A percentile compares a stretch with the other conserved stretches of the same genome.
phyloP scores from a whole-genome alignment of 2,113 vertebrate species.

The Tupaia chinensis region DNA sequence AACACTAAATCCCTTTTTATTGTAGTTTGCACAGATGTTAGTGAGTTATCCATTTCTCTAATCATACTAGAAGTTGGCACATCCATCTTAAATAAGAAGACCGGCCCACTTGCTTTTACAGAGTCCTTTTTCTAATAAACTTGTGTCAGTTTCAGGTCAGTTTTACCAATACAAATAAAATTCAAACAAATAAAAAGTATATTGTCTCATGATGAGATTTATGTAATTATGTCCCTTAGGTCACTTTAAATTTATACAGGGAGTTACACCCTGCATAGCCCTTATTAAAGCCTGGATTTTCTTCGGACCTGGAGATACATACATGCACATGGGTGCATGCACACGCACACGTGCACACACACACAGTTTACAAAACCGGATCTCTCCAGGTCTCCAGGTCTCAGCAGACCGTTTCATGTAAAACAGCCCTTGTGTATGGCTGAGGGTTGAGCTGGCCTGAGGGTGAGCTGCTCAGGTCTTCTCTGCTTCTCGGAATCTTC shows the following conservation, averaged over 20 bases:
- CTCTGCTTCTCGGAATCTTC: conserved; percentile 74
- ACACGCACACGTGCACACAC: neutral
- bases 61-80: conserved; percentile 95
- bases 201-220: conserved; percentile 95
- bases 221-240: conserved; percentile 94
- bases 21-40: conserved; percentile 99
- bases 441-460: neutral
- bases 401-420: neutral
- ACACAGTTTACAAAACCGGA: neutral
- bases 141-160: conserved; percentile 92
- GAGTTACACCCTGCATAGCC: conserved; percentile 86
- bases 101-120: conserved; percentile 89
- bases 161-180: conserved; percentile 98
- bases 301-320: conserved; percentile 73
- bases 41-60: conserved; percentile 98
- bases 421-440: neutral
- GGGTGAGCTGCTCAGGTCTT: neutral
- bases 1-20: conserved; percentile 99
- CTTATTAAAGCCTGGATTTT: conserved; percentile 82
- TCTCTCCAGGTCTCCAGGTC: neutral
- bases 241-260: conserved; percentile 93
- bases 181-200: conserved; percentile 95
- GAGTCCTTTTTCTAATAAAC: conserved; percentile 93
- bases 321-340: neutral
- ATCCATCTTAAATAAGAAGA: conserved; percentile 95